Evolutionary conservation across 2,888 invertebrate species (phyloP).

Genomic region (Tipula helvola): DNA sequence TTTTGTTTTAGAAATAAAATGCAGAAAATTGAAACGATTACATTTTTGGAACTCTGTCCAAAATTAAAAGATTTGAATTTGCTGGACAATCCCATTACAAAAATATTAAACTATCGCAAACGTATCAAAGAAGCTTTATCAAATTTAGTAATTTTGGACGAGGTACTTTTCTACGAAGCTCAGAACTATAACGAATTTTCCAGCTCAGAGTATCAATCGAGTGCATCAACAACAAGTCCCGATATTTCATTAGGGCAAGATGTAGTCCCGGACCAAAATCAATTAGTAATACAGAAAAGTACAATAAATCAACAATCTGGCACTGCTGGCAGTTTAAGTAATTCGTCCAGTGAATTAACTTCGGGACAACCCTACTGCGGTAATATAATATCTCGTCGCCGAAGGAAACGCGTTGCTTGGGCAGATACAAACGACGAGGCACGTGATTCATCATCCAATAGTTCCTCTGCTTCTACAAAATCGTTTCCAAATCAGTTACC

Average conservation of each 20-base stretch:
- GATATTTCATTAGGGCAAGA: not conserved
- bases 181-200: conserved; percentile 8
- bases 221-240: not conserved
- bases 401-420: conserved; percentile 13
- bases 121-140: conserved; percentile 31
- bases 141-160: conserved; percentile 34
- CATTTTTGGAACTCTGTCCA: conserved; percentile 34
- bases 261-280: not conserved
- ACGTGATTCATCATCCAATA: conserved; percentile 12
- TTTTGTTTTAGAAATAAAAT: conserved; percentile 24
- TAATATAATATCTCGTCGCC: conserved; percentile 14
- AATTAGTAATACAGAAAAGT: not conserved
- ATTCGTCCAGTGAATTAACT: not conserved
- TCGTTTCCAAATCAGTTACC: conserved; percentile 15
- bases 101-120: conserved; percentile 27
- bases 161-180: conserved; percentile 20
- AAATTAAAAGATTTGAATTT: conserved; percentile 42
- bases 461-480: conserved; percentile 10
- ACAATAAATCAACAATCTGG: conserved; percentile 6
- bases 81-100: conserved; percentile 36
- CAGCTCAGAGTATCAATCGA: not conserved
- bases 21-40: conserved; percentile 27
- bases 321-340: conserved; percentile 6
- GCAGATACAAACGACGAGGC: conserved; percentile 9
- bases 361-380: conserved; percentile 17